Base-by-base conservation (phyloP, 2,797 vertebrate genomes). In the Rhynchotus rufescens region DNA sequence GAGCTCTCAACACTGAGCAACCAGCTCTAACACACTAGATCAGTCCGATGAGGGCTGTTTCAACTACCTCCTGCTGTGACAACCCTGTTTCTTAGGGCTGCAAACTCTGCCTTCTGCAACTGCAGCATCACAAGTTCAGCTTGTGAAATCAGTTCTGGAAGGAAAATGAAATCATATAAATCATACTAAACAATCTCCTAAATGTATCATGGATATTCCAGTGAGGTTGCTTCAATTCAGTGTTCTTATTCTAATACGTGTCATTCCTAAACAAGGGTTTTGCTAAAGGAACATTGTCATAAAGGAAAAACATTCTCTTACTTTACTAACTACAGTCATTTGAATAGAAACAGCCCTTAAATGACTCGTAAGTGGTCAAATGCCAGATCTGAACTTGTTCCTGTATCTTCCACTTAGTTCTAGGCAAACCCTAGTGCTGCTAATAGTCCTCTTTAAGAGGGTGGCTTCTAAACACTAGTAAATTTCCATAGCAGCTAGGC, bases 121-220 rank as follows among this genome's bases (percentile, higher is more conserved):
- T 79, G 64, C 21, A 90, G 44, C 45, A 92, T 82, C 81, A 89
- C 84, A 76, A 89, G 78, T 78, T 94, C 64, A 94, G 60, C 83
- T 72, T 85, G 84, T 86, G 77, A 94, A 91, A 96, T 84, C 83
- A 80, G 84, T 44, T 79, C 76, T 78, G 26, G 79, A 85, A 82
- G 54, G 59, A 91, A 93, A 92, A 82, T 56, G 20, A 90, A 59
- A 60, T 81, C 62, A 36, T 16, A 88, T 80, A 96, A 94, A 86
- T 86, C 68, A 79, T 54, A 80, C 69, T 57, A 71, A 80, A 86
- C 75, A 88, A 73, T 36, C 47, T 94, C 64, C 57, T 79, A 44
- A 92, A 83, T 1, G 12, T 40, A 56, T 86, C 77, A 78, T 89
- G 83, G 78, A 66, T 92, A 67, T 78, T 85, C 65, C 62, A 84